Percentiles rank a stretch among this genome's conserved stretches.
phyloP scores from a whole-genome alignment of 2,113 vertebrate species.

The Pristiophorus japonicus region DNA sequence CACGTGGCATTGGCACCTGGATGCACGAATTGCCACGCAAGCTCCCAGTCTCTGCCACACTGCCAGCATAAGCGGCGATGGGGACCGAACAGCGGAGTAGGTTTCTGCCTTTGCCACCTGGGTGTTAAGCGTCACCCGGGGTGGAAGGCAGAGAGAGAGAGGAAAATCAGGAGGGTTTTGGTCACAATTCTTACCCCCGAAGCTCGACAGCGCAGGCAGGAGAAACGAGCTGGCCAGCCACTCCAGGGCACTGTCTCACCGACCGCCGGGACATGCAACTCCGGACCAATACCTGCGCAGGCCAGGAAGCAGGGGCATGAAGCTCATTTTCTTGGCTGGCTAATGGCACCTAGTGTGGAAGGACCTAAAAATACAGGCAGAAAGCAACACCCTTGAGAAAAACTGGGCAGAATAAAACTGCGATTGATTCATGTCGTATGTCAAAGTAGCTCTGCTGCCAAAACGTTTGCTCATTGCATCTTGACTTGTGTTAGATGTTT shows the following conservation, averaged over 20 bases:
- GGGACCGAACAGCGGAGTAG: background rate
- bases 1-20: background rate
- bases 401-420: constrained; percentile 28
- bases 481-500: constrained; percentile 26
- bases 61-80: background rate
- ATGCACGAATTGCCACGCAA: background rate
- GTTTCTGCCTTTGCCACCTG: background rate
- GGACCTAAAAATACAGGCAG: constrained; percentile 29
- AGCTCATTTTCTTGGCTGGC: background rate
- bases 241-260: background rate
- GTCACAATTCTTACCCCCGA: background rate
- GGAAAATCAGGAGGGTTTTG: background rate
- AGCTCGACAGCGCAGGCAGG: background rate
- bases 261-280: background rate
- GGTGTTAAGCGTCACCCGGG: background rate
- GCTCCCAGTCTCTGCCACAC: background rate
- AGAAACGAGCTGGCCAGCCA: background rate
- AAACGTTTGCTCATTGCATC: constrained; percentile 13
- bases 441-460: background rate
- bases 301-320: background rate
- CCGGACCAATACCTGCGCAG: background rate
- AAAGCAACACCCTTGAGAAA: constrained; percentile 20
- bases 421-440: constrained; percentile 34
- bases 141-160: background rate
- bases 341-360: background rate